Evolutionary conservation across 2,797 vertebrate genomes (phyloP), one percentile per base, ranked within the genome.

Genomic region (Chaetophractus vellerosus): DNA sequence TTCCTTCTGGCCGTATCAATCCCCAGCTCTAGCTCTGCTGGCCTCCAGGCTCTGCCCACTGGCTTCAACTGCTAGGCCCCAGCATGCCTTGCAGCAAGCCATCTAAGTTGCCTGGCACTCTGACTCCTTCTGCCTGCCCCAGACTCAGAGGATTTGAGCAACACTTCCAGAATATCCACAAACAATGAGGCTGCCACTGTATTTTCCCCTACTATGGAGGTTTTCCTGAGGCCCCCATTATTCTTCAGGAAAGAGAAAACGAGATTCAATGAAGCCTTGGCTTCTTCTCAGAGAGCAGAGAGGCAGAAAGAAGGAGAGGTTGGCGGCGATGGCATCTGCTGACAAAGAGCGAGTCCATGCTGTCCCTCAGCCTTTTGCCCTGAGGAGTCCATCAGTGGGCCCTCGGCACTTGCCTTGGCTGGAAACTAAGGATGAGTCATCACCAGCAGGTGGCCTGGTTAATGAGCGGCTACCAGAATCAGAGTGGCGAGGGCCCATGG

Each of bases 1-100:
- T n/a, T n/a, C n/a, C n/a, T n/a, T n/a, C n/a, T n/a, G n/a, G 4
- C 74, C 2, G 0, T 6, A 0, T 38, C 0, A 3, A 31, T 38
- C 74, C 59, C 33, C 12, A 57, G 31, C 57, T 72, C n/a, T 0
- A 0, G 36, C 63, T 41, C 64, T 19, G 5, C 28, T 61, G 2
- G 9, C 1, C 5, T 28, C 21, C 75, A 82, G 0, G 11, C 16
- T 38, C 83, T 45, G 23, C 28, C 63, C 14, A 1, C 1, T 15
- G 36, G 59, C 55, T 72, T 26, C 41, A 21, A 2, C 1, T 1
- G 12, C n/a, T 1, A 31, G 9, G 28, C 23, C 28, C 23, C 4
- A 38, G 55, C 18, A 33, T 45, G 38, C 64, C 50, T 80, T 5
- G 1, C 52, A 23, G 8, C 21, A 6, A 50, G 71, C 23, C 57